Conservation (phyloP, 2,888 invertebrate genomes). For the Phyto melanocephala region DNA sequence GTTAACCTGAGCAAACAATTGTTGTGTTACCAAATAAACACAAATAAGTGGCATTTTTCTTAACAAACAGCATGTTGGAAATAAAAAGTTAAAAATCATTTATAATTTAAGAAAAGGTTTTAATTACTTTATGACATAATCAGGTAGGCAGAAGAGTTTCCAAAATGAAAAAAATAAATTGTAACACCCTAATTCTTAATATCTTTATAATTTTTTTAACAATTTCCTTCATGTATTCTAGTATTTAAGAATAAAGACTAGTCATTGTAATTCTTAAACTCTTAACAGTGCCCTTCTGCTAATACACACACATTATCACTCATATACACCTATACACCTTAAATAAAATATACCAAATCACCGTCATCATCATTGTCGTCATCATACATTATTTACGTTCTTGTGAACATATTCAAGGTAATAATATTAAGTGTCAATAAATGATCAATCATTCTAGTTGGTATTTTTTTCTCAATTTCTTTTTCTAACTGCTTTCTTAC, state of each 20-base stretch:
- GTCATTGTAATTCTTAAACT: not conserved
- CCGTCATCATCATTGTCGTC: not conserved
- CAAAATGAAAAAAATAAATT: conserved; percentile 2
- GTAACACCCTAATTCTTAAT: not conserved
- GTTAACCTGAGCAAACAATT: not conserved
- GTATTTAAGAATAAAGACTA: conserved; percentile 12
- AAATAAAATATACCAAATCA: no score
- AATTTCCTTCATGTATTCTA: conserved; percentile 6
- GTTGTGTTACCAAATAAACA: not conserved
- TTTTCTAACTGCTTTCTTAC: not conserved
- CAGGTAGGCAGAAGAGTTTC: conserved; percentile 17
- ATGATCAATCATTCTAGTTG: conserved; percentile 64
- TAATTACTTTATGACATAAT: conserved; percentile 56
- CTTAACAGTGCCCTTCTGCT: no score
- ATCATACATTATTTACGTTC: conserved; percentile 51
- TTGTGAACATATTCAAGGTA: conserved; percentile 52
- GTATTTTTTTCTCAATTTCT: conserved; percentile 29
- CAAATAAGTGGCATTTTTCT: not conserved
- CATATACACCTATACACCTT: not conserved
- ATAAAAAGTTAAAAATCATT: conserved; percentile 9
- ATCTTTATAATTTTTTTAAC: not conserved
- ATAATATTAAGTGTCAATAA: conserved; percentile 66
- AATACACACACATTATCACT: not conserved
- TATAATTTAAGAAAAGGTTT: conserved; percentile 46
- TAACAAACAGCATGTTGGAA: not conserved